Base-by-base conservation (phyloP, 2,113 vertebrate species). In the Tyto alba region DNA sequence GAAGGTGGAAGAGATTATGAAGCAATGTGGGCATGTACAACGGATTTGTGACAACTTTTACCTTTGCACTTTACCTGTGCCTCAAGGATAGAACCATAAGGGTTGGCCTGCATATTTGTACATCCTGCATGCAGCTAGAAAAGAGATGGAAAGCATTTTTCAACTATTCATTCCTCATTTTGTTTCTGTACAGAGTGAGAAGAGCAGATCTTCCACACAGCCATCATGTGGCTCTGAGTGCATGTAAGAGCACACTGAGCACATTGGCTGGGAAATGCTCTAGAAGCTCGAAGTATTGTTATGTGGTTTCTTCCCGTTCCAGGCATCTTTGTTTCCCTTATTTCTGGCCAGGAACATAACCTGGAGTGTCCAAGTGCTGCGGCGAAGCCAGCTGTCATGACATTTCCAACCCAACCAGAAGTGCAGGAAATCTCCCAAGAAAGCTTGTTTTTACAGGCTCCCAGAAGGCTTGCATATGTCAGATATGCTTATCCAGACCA, bases 401-500 rank as follows among this genome's bases (percentile, higher is more conserved):
- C 82, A 88, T 95, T 92, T 92, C 87, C 81, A 93, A 89, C 64
- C 36, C 53, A 97, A 94, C 87, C 77, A 95, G 78, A 91, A 97
- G n/a, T 80, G 62, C 89, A 94, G 94, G 94, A 96, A 95, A 91
- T 92, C 84, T 89, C 94, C 86, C 91, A 95, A 85, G 89, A 92
- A 96, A 93, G 71, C 41, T 94, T 96, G 81, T 91, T 96, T 95
- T 92, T 73, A 40, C 69, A 89, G 89, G 41, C 66, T 96, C 94
- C 92, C 92, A 53, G 53, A 86, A 94, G 92, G 73, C 69, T 95
- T 90, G 59, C 74, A 66, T 73, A 71, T 95, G 91, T 96, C 89
- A 95, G 81, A 95, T 95, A 93, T 26, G 77, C 89, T 95, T 97
- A 94, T 73, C 74, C 93, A 95, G 78, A 96, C 89, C 92, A 96